phyloP scores from a whole-genome alignment of 2,888 invertebrate genomes.

The Idaea aversata region DNA sequence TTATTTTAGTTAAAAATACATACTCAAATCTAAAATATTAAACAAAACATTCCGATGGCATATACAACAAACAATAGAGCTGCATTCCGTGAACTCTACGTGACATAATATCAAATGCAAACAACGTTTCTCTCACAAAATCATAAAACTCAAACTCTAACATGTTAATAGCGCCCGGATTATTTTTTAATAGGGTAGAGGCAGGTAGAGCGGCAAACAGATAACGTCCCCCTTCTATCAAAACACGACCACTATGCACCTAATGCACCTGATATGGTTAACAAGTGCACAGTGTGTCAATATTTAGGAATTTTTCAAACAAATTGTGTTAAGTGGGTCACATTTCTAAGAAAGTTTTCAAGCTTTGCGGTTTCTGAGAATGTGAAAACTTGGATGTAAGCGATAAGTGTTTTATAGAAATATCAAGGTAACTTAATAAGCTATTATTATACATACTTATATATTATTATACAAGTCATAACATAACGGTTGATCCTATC shows the following conservation, averaged over 20 bases:
- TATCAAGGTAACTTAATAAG: too few species aligned
- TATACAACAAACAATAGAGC: not conserved
- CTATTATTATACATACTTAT: too few species aligned
- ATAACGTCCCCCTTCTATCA: conserved; percentile 22
- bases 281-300: conserved; percentile 18
- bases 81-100: not conserved
- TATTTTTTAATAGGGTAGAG: not conserved
- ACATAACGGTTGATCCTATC: too few species aligned
- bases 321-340: not conserved
- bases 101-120: not conserved
- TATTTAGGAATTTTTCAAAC: conserved; percentile 4
- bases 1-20: too few species aligned
- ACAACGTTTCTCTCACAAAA: conserved; percentile 5
- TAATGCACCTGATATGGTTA: conserved; percentile 14
- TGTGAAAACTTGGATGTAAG: not conserved
- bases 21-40: too few species aligned
- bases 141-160: conserved; percentile 4
- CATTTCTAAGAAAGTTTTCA: not conserved
- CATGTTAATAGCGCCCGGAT: not conserved
- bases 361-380: not conserved
- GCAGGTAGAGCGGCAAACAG: conserved; percentile 25
- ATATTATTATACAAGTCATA: too few species aligned
- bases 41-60: too few species aligned
- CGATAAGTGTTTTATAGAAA: not conserved
- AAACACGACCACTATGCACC: conserved; percentile 16